Evolutionary conservation across 1,140 invertebrate genomes (phyloP).

Genomic region (Drosophila athabasca): DNA sequence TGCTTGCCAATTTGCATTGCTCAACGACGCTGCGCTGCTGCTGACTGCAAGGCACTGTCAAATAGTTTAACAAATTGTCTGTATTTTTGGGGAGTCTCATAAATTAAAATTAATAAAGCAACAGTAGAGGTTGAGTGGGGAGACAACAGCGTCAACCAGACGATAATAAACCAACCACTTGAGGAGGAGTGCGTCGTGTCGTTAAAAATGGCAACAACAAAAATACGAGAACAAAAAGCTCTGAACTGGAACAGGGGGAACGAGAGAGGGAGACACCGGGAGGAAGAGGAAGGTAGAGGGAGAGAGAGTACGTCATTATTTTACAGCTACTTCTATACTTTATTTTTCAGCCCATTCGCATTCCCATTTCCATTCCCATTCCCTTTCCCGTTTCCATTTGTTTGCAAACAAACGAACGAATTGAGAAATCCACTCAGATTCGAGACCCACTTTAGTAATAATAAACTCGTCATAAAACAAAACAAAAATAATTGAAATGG

Average conservation of each 20-base stretch:
- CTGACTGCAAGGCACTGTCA: background rate
- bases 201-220: constrained; percentile 53
- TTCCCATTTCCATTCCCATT: too few species aligned
- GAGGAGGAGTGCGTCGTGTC: constrained; percentile 37
- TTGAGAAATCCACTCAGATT: constrained; percentile 27
- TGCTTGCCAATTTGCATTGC: constrained; percentile 53
- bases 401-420: constrained; percentile 51
- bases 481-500: constrained; percentile 59
- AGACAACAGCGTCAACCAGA: constrained; percentile 17
- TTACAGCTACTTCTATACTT: constrained; percentile 56
- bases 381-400: constrained; percentile 19
- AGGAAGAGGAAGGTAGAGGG: constrained; percentile 18
- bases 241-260: constrained; percentile 61
- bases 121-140: background rate
- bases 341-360: constrained; percentile 36
- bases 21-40: background rate
- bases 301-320: constrained; percentile 53
- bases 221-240: constrained; percentile 45
- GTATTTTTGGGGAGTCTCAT: constrained; percentile 22
- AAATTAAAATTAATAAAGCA: constrained; percentile 43
- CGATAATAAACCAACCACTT: constrained; percentile 18
- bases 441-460: constrained; percentile 44
- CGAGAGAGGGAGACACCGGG: constrained; percentile 25
- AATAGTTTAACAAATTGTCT: constrained; percentile 47
- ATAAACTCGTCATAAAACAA: constrained; percentile 67